phyloP scores from a whole-genome alignment of 1,140 invertebrate genomes.

The Lasaia peninsularis region DNA sequence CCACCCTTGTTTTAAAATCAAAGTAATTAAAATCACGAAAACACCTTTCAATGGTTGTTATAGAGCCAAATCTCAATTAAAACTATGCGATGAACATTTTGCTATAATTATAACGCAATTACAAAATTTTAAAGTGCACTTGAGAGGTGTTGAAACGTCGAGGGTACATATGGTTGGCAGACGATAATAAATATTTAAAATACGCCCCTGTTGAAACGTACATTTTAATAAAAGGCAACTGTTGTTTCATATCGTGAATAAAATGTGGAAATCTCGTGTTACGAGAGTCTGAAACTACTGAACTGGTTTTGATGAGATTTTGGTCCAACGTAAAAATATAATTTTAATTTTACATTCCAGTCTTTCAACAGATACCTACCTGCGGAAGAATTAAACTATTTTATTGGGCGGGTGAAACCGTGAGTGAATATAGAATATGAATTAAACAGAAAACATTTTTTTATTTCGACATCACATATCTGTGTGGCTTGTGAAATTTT shows the following conservation, averaged over 20 bases:
- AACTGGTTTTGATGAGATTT: too few species aligned
- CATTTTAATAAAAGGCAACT: background rate
- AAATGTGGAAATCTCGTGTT: too few species aligned
- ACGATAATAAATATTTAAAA: conserved; percentile 8
- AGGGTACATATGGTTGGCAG: conserved; percentile 7
- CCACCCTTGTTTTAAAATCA: background rate
- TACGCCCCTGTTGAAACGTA: background rate
- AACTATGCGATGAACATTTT: conserved; percentile 11
- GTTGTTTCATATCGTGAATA: background rate
- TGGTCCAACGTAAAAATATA: too few species aligned
- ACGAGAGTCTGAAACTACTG: too few species aligned
- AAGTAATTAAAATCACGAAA: conserved; percentile 3
- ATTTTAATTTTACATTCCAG: too few species aligned
- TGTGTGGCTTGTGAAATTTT: too few species aligned
- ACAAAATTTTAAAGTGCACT: conserved; percentile 1
- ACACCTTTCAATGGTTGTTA: conserved; percentile 9
- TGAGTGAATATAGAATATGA: too few species aligned
- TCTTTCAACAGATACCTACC: too few species aligned
- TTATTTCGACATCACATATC: too few species aligned
- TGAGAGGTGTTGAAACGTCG: conserved; percentile 2
- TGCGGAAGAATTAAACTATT: too few species aligned
- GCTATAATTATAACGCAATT: conserved; percentile 13
- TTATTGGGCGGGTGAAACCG: too few species aligned
- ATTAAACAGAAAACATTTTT: too few species aligned
- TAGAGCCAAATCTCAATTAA: conserved; percentile 11